A percentile compares a stretch with the other conserved stretches of the same genome.
Conservation (phyloP, 1,140 invertebrate genomes). For the Bemisia tabaci region DNA sequence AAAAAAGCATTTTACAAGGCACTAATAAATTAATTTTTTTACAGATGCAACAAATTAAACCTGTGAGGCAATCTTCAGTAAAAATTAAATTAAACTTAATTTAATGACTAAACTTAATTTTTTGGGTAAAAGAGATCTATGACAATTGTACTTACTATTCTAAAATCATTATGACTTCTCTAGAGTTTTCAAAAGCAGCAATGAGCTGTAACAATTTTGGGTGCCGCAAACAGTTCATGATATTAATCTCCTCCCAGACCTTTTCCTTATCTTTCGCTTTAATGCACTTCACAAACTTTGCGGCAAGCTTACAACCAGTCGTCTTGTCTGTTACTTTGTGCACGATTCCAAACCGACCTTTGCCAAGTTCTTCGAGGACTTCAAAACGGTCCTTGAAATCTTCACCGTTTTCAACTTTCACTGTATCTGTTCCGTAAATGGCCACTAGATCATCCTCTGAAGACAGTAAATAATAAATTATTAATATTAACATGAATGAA, state of each 20-base stretch:
- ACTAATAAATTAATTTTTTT: too few relatives aligned
- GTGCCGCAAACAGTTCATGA: conserved; percentile 82
- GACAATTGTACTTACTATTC: conserved; percentile 67
- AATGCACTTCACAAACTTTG: conserved; percentile 78
- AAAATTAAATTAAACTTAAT: too few relatives aligned
- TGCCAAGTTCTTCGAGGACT: conserved; percentile 60
- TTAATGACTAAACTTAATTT: too few relatives aligned
- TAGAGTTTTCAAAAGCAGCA: conserved; percentile 71
- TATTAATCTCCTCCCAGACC: conserved; percentile 77
- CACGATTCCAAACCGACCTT: conserved; percentile 65
- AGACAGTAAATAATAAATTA: too few relatives aligned
- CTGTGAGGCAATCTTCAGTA: too few relatives aligned
- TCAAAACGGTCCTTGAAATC: conserved; percentile 45
- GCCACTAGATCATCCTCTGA: not conserved
- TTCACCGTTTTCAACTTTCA: conserved; percentile 37
- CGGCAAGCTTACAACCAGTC: conserved; percentile 59
- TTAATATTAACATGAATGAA: too few relatives aligned
- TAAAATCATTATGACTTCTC: conserved; percentile 81
- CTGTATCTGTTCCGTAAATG: conserved; percentile 23
- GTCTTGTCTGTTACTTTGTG: conserved; percentile 57
- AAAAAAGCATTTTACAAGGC: too few relatives aligned
- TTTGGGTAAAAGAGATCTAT: too few relatives aligned
- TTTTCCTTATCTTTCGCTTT: conserved; percentile 69
- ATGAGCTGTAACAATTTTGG: conserved; percentile 77
- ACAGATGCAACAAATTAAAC: too few relatives aligned